phyloP scores from a whole-genome alignment of 2,797 vertebrate genomes.

The Brachymystax lenok region DNA sequence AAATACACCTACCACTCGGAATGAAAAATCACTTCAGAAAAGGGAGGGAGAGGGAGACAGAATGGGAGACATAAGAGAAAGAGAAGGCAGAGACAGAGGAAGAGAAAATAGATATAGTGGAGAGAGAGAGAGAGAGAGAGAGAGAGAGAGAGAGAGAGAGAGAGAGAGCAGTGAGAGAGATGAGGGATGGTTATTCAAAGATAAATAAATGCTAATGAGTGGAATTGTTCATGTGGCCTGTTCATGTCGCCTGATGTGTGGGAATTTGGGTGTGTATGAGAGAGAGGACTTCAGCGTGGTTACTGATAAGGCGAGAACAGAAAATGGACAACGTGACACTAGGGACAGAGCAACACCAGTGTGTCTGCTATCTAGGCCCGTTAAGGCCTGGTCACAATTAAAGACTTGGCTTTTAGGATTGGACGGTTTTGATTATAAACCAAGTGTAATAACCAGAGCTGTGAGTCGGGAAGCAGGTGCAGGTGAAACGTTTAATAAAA shows the following conservation, averaged over 20 bases:
- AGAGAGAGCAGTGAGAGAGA: background rate
- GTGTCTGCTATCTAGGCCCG: background rate
- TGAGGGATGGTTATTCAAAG: constrained; percentile 42
- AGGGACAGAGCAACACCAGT: background rate
- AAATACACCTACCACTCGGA: constrained; percentile 54
- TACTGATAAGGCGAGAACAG: background rate
- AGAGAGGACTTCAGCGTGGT: constrained; percentile 18
- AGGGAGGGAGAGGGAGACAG: too few species aligned
- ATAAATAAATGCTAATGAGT: constrained; percentile 67
- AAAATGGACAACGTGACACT: background rate
- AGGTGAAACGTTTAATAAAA: too few species aligned
- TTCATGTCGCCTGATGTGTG: constrained; percentile 2
- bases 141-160: background rate
- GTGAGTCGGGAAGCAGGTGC: too few species aligned
- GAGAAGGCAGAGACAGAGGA: constrained; percentile 19
- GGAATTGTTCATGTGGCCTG: constrained; percentile 39
- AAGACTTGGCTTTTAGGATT: background rate
- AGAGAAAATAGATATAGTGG: constrained; percentile 3
- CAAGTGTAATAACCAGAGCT: too few species aligned
- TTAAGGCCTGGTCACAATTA: background rate
- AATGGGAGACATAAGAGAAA: constrained; percentile 29
- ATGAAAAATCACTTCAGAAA: constrained; percentile 28
- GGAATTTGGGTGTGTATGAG: constrained; percentile 9
- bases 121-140: background rate
- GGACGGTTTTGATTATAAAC: background rate